Evolutionary conservation across 2,888 invertebrate genomes (phyloP), one percentile per base, ranked within the genome.

Genomic region (Tinea pellionella): DNA sequence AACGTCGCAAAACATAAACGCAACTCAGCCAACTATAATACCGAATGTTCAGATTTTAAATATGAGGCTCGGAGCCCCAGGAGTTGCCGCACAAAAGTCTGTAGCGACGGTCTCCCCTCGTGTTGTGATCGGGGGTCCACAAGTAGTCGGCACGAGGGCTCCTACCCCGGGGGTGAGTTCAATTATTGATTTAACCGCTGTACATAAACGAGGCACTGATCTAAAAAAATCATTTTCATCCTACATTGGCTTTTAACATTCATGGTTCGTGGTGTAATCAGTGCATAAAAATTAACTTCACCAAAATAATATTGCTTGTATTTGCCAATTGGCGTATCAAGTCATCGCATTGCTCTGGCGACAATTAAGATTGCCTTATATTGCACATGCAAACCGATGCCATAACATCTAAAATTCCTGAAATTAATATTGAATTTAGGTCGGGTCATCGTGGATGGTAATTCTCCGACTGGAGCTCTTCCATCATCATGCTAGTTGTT

Each of bases 41-140:
- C 92, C 93, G 61, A 94, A 94, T 83, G 94, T 96, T 70, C 94
- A 94, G 82, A 94, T 96, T 73, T 89, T 96, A 67, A 96, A 95
- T 80, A 94, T 94, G 89, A 90, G 95, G 67, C 92, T 94, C 60
- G 92, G 91, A 63, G 89, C 92, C 63, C 92, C 94, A 56, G 68
- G 72, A 19, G 89, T 92, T 67, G 89, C 90, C 63, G 90, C 90
- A 62, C 93, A 93, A 77, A 95, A 95, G 80, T 92, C 91, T 64
- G 92, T 95, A 64, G 91, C 93, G 61, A 90, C 92, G 61, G 92
- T 94, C 64, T 90, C 94, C 62, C 92, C 94, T 60, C 90, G 96
- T 72, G 94, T 96, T 69, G 93, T 96, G 68, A 93, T 96, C 68
- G 94, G 93, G 69, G 89, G 92, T 64, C 94, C 92, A 69, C 37